Evolutionary conservation across 2,113 vertebrate genomes (phyloP), one percentile per base, ranked within the genome.

Genomic region (Podocnemis expansa): DNA sequence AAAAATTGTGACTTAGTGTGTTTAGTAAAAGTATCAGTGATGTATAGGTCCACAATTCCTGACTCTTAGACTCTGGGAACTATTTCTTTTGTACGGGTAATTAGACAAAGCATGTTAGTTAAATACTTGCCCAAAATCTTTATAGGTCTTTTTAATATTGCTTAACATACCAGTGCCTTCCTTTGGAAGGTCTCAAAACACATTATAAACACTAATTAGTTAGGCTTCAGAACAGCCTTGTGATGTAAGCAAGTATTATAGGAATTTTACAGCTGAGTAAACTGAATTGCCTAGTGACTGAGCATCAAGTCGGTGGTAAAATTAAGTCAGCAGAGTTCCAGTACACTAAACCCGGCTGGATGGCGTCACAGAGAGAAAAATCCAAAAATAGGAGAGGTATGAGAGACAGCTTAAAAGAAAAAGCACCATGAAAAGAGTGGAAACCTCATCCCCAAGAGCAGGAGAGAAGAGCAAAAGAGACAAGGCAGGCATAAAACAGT

Each of bases 1-100:
- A 93, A 84, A 85, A 94, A 52, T 87, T 91, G 14, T 93, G 47
- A 29, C 60, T 92, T 51, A 88, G 89, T 84, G 45, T 63, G 78
- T 81, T 34, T 34, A 87, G 82, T 78, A 16, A 43, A 89, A 91
- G 84, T 91, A 88, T 79, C 29, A 51, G 51, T 52, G 24, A 82
- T 54, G 49, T 87, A 81, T 73, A 82, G 29, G 27, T 34, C 63
- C 34, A n/a, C 3, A 27, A 51, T 38, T 6, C 81, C 54, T 34
- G 34, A 67, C 22, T 49, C 87, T 83, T 43, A 11, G 80, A 90
- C 38, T 34, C 31, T 1, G 5, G 70, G 47, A 29, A 91, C 4
- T 10, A 16, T 29, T 25, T 85, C 54, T 31, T 73, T 63, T 6
- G 14, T 83, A 31, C n/a, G 2, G 13, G 60, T 3, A n/a, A 38